Percentiles rank a stretch among this genome's conserved stretches.
phyloP scores from a whole-genome alignment of 2,888 invertebrate species.

The Leucoptera coffeella region DNA sequence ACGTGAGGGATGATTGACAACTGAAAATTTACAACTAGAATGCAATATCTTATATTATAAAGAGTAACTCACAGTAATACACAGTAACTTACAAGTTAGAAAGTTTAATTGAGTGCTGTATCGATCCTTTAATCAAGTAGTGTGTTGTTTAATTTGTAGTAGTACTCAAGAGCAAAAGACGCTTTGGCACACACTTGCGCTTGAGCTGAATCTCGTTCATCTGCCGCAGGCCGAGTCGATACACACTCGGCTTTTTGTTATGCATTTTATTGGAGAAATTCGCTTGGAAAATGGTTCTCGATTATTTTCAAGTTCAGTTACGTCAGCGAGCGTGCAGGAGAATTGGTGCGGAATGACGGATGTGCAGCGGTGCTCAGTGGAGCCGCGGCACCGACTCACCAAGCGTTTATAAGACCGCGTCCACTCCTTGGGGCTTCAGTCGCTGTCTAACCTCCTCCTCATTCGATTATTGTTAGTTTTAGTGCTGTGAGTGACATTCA shows the following conservation, averaged over 20 bases:
- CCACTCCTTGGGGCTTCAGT: conserved; percentile 35
- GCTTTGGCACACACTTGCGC: no score
- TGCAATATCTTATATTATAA: no score
- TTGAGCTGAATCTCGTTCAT: no score
- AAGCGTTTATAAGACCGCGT: conserved; percentile 47
- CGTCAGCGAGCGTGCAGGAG: conserved; percentile 48
- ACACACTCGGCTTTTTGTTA: conserved; percentile 40
- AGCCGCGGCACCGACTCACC: conserved; percentile 19
- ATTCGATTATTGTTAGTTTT: conserved; percentile 21
- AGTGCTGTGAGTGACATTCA: conserved; percentile 32
- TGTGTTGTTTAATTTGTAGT: no score
- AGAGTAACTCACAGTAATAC: no score
- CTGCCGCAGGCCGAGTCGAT: conserved; percentile 9
- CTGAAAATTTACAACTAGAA: no score
- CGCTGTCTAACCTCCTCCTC: conserved; percentile 36
- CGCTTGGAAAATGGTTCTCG: conserved; percentile 50
- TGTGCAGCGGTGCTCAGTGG: conserved; percentile 47
- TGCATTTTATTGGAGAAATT: conserved; percentile 54
- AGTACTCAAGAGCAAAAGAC: no score
- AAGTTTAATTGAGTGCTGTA: no score
- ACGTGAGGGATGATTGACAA: no score
- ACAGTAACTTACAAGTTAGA: no score
- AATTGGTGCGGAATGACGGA: conserved; percentile 56
- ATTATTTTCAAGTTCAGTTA: conserved; percentile 55
- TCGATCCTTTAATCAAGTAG: no score